phyloP scores from a whole-genome alignment of 2,797 vertebrate species.

The Lutjanus argentimaculatus region DNA sequence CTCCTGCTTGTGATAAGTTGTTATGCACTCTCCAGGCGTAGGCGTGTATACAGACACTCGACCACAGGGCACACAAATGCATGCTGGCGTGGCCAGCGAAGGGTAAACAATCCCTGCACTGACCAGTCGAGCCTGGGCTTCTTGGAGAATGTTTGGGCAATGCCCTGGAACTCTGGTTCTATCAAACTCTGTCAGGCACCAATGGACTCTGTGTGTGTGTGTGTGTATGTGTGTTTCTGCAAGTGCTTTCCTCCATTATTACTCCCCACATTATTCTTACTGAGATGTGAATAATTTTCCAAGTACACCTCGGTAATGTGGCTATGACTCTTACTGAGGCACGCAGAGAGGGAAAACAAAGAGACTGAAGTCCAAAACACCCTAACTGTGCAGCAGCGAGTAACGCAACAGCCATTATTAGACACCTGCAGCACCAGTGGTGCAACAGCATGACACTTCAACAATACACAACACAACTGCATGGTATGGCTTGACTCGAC shows the following conservation, averaged over 20 bases:
- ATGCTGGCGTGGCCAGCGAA: slow-evolving; percentile 42
- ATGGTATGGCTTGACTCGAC: no score
- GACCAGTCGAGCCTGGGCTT: slow-evolving; percentile 67
- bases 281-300: neutral
- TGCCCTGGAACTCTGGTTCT: slow-evolving; percentile 62
- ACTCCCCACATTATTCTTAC: slow-evolving; percentile 7
- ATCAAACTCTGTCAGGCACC: slow-evolving; percentile 67
- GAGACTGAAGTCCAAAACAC: neutral
- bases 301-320: neutral
- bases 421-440: neutral
- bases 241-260: slow-evolving; percentile 1
- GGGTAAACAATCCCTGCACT: slow-evolving; percentile 69
- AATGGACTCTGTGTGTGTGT: slow-evolving; percentile 24
- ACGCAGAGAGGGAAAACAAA: neutral
- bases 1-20: slow-evolving; percentile 46
- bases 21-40: slow-evolving; percentile 25
- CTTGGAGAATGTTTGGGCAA: slow-evolving; percentile 63
- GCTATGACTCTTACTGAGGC: slow-evolving; percentile 3
- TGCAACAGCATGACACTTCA: neutral
- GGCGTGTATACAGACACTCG: slow-evolving; percentile 5
- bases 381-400: neutral
- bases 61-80: slow-evolving; percentile 2
- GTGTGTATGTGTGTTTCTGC: slow-evolving; percentile 28
- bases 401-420: neutral
- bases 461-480: no score